A percentile compares a stretch with the other conserved stretches of the same genome.
Conservation (phyloP, 2,797 vertebrate species). For the Crenichthys baileyi region DNA sequence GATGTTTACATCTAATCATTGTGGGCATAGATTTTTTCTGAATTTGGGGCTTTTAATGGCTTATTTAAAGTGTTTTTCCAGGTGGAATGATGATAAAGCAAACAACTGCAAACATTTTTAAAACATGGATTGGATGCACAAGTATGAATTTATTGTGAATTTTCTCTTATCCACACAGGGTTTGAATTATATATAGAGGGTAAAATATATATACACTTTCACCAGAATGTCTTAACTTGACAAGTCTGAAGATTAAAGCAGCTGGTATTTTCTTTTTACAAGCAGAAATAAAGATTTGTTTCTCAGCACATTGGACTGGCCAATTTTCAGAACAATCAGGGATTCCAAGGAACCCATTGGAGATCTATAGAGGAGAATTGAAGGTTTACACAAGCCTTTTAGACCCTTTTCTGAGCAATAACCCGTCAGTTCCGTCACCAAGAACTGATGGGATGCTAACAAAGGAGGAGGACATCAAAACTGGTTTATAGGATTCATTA, state of each 20-base stretch:
- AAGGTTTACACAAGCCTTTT: neutral
- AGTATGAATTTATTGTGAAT: neutral
- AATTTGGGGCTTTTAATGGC: neutral
- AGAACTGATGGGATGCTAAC: no score
- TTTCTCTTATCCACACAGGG: neutral
- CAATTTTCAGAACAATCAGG: neutral
- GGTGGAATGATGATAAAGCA: neutral
- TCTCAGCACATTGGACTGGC: neutral
- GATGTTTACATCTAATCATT: neutral
- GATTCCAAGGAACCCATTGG: neutral
- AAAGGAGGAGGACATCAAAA: no score
- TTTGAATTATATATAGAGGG: no score
- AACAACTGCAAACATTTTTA: neutral
- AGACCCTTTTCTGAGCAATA: neutral
- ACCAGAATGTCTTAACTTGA: neutral
- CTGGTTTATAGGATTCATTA: no score
- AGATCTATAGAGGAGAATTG: neutral
- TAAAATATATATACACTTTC: no score
- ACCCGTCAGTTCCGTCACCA: no score
- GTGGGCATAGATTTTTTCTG: neutral
- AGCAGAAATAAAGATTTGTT: neutral
- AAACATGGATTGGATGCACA: neutral
- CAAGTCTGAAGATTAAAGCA: neutral
- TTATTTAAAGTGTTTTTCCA: neutral
- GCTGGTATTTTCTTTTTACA: neutral